A percentile compares a stretch with the other conserved stretches of the same genome.
Evolutionary conservation across 2,797 vertebrate genomes (phyloP).

Genomic region (Helarctos malayanus): DNA sequence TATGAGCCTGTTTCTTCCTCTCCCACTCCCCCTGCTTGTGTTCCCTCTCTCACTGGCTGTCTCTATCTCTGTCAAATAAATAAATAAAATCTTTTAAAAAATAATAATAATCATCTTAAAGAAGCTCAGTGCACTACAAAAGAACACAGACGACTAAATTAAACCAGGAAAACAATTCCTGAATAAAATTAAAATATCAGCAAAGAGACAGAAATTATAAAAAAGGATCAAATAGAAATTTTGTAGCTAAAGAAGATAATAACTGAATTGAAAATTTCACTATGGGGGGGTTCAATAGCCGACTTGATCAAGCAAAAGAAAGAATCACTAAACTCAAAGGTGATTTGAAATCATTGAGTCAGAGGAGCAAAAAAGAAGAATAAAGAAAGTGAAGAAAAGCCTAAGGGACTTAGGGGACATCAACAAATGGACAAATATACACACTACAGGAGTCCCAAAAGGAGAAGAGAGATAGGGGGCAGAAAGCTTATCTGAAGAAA

Average conservation of each 20-base stretch:
- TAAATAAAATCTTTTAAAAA: too few relatives aligned
- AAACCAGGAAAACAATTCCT: background rate
- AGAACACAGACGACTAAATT: background rate
- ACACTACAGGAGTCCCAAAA: background rate
- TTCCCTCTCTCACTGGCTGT: too few relatives aligned
- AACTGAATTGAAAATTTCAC: conserved; percentile 16
- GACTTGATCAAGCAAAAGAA: conserved; percentile 13
- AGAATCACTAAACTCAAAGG: conserved; percentile 6
- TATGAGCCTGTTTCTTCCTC: too few relatives aligned
- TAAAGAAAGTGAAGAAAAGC: background rate
- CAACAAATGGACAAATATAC: background rate
- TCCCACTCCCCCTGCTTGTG: too few relatives aligned
- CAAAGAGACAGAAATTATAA: background rate
- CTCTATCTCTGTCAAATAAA: too few relatives aligned
- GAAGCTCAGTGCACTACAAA: background rate
- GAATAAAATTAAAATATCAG: background rate
- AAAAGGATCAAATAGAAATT: background rate
- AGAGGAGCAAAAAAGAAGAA: background rate
- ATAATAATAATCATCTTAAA: background rate
- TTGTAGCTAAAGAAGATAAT: background rate
- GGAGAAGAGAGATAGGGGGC: background rate
- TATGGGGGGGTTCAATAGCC: background rate
- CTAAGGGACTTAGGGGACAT: background rate
- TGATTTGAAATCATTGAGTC: background rate
- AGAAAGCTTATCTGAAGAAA: background rate